Base-by-base conservation (phyloP, 2,113 vertebrate genomes). In the Centropristis striata region DNA sequence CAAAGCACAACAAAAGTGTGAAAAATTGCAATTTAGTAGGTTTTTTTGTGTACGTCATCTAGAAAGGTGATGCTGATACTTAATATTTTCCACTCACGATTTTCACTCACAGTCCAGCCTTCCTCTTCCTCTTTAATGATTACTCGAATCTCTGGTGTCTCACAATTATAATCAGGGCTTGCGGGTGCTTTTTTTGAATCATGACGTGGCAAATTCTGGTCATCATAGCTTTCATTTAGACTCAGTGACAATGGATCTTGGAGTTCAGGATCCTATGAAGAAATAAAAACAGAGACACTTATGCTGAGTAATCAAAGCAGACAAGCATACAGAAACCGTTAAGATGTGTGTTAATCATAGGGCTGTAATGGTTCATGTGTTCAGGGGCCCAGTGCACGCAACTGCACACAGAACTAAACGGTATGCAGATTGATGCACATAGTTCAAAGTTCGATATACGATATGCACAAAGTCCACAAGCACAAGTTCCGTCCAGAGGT, bases 41-140 rank as follows among this genome's bases (percentile, higher is more conserved):
- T n/a, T n/a, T 2, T 4, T 13, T 21, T n/a, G 5, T 27, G 41
- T 15, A 36, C 8, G 8, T n/a, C 36, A 21, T 69, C 8, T 36
- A 50, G 1, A 39, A 23, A 80, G 23, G 10, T 21, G 10, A 75
- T 36, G 67, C 21, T 42, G 46, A 36, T 69, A 61, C 75, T 77
- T 47, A 60, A 80, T 23, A 51, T 32, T 64, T 71, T 60, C 32
- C 57, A 89, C 90, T 92, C 88, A 92, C 90, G 10, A 65, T 87
- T 88, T 63, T 90, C 90, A 81, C 69, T 87, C 84, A 82, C 88
- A 75, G 73, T 88, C 88, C 90, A 91, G 67, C 81, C 59, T 4
- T 90, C 90, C 61, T 90, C 90, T 44, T 91, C 88, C 64, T 90
- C 90, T 87, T 90, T 89, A 50, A 86, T 92, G 78, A 89, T 71